phyloP scores from a whole-genome alignment of 2,888 invertebrate species.

The Cerastis rubricosa region DNA sequence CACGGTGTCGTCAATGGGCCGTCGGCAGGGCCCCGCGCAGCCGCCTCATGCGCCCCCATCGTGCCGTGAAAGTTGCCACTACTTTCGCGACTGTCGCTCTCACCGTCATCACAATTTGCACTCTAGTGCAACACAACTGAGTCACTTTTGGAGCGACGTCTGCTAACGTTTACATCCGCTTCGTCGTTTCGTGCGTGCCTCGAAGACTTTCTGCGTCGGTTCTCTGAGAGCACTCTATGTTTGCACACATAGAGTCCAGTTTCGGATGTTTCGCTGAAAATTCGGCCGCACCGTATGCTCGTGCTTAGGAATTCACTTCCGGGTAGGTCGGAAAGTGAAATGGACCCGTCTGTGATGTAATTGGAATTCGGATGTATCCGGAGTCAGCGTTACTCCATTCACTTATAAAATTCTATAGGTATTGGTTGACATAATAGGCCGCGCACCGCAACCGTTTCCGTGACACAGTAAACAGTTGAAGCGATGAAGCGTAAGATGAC shows the following conservation, averaged over 20 bases:
- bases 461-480: slow-evolving; percentile 78
- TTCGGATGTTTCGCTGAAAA: slow-evolving; percentile 75
- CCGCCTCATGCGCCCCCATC: slow-evolving; percentile 87
- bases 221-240: slow-evolving; percentile 74
- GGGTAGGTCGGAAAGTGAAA: slow-evolving; percentile 91
- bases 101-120: slow-evolving; percentile 81
- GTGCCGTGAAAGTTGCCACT: slow-evolving; percentile 89
- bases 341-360: slow-evolving; percentile 91
- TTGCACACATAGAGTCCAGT: slow-evolving; percentile 73
- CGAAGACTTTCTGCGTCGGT: slow-evolving; percentile 78
- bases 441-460: slow-evolving; percentile 79
- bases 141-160: slow-evolving; percentile 83
- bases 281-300: slow-evolving; percentile 89
- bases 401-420: slow-evolving; percentile 88
- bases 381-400: slow-evolving; percentile 89
- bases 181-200: slow-evolving; percentile 85
- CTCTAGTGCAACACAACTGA: slow-evolving; percentile 85
- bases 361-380: slow-evolving; percentile 91
- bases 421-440: slow-evolving; percentile 88
- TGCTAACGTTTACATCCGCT: slow-evolving; percentile 88
- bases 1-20: slow-evolving; percentile 91
- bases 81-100: slow-evolving; percentile 88
- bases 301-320: slow-evolving; percentile 91
- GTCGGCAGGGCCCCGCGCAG: slow-evolving; percentile 85
- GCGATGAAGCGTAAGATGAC: slow-evolving; percentile 81